phyloP scores from a whole-genome alignment of 2,888 invertebrate genomes.

The Loripinus fragilis region DNA sequence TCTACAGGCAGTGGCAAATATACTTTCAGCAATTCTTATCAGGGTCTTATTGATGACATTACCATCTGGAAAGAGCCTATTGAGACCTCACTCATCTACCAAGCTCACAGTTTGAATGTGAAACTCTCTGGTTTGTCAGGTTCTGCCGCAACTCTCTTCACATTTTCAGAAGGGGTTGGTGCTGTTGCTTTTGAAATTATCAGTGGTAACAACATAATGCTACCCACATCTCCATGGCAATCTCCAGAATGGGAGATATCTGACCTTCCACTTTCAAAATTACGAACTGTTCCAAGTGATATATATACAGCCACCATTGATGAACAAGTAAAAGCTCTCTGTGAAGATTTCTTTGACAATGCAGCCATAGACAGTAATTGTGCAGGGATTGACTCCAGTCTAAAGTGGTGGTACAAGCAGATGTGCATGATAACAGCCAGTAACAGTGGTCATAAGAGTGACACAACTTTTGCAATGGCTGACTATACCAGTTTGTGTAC shows the following conservation, averaged over 20 bases:
- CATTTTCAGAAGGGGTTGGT: slow-evolving; percentile 71
- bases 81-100: slow-evolving; percentile 64
- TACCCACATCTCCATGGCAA: slow-evolving; percentile 71
- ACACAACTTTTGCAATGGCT: slow-evolving; percentile 60
- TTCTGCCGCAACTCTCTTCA: slow-evolving; percentile 60
- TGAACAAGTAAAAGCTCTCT: slow-evolving; percentile 38
- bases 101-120: slow-evolving; percentile 66
- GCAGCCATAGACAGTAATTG: slow-evolving; percentile 49
- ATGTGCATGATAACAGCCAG: slow-evolving; percentile 57
- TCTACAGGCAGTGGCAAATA: slow-evolving; percentile 47
- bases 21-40: slow-evolving; percentile 48
- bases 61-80: slow-evolving; percentile 68
- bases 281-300: slow-evolving; percentile 30
- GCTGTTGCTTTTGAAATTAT: slow-evolving; percentile 61
- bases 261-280: slow-evolving; percentile 53
- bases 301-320: slow-evolving; percentile 28
- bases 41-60: slow-evolving; percentile 68
- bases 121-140: slow-evolving; percentile 64
- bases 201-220: slow-evolving; percentile 59
- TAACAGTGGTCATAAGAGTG: slow-evolving; percentile 52
- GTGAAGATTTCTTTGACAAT: slow-evolving; percentile 61
- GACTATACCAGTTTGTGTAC: slow-evolving; percentile 57
- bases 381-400: slow-evolving; percentile 37
- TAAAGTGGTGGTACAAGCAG: slow-evolving; percentile 60
- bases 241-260: slow-evolving; percentile 70